These are phyloP conservation scores for Temnothorax longispinosus DNA, from an alignment of 1,140 invertebrate species.

Conservation along the genomic window DNA sequence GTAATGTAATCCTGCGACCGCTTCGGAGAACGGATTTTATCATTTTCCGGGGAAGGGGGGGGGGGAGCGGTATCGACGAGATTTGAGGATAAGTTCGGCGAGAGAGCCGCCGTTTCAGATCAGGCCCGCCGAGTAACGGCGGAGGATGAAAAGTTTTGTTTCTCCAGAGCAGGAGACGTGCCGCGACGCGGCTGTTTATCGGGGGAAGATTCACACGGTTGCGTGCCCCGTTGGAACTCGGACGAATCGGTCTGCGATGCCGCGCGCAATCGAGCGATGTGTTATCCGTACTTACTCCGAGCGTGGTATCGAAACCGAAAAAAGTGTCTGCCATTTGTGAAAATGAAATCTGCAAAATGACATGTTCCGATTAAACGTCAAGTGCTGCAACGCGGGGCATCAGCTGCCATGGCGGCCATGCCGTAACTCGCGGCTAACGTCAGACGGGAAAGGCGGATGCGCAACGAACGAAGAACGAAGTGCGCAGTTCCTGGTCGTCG, in stretches of 20 bases:
- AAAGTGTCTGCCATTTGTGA: conserved; percentile 93
- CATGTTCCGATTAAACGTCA: conserved; percentile 86
- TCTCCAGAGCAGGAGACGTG: background rate
- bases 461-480: background rate
- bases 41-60: background rate
- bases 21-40: background rate
- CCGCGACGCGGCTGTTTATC: conserved; percentile 70
- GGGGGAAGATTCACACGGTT: background rate
- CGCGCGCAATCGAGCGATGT: background rate
- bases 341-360: conserved; percentile 89
- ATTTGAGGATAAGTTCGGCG: no score
- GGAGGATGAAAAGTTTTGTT: background rate
- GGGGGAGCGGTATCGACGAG: background rate
- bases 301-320: conserved; percentile 92
- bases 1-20: conserved; percentile 51
- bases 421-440: conserved; percentile 61
- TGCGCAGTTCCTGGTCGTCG: background rate
- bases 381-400: conserved; percentile 73
- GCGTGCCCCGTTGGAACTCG: background rate
- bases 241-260: no score
- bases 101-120: background rate
- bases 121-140: no score
- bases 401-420: conserved; percentile 82
- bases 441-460: conserved; percentile 1
- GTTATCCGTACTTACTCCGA: conserved; percentile 88